Conservation (phyloP, 2,888 invertebrate genomes). For the Drosophila neonasuta region DNA sequence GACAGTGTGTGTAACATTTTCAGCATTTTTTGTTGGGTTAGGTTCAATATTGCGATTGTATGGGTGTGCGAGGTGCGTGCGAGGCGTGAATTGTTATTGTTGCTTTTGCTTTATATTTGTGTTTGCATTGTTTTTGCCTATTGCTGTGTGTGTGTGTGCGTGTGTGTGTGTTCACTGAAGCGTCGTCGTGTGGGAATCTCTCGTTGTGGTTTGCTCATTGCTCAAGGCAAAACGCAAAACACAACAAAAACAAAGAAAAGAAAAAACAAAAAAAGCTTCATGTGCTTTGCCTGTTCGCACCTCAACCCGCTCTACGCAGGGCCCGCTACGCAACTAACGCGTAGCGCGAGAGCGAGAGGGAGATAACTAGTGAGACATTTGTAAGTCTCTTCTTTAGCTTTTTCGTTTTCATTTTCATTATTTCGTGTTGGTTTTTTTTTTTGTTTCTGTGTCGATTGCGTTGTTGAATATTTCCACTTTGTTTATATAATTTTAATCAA, state of each 20-base stretch:
- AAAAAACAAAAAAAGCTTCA: conserved; percentile 58
- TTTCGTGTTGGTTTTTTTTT: conserved; percentile 54
- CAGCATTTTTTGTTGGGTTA: conserved; percentile 74
- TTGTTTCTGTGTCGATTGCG: conserved; percentile 75
- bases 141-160: conserved; percentile 18
- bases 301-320: conserved; percentile 22
- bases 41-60: conserved; percentile 56
- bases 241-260: conserved; percentile 15
- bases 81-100: conserved; percentile 59
- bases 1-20: conserved; percentile 43
- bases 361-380: conserved; percentile 34
- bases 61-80: conserved; percentile 44
- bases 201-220: conserved; percentile 53
- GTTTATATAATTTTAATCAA: conserved; percentile 80
- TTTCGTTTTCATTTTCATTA: conserved; percentile 65
- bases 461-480: conserved; percentile 78
- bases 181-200: conserved; percentile 64
- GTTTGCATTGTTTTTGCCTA: conserved; percentile 35
- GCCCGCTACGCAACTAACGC: conserved; percentile 42
- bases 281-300: conserved; percentile 8
- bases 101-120: conserved; percentile 21
- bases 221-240: conserved; percentile 52
- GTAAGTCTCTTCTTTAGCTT: conserved; percentile 41
- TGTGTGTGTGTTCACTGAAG: conserved; percentile 35
- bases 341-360: conserved; percentile 13